Percentiles rank a stretch among this genome's conserved stretches.
Conservation (phyloP, 2,888 invertebrate genomes). For the Apamea monoglypha region DNA sequence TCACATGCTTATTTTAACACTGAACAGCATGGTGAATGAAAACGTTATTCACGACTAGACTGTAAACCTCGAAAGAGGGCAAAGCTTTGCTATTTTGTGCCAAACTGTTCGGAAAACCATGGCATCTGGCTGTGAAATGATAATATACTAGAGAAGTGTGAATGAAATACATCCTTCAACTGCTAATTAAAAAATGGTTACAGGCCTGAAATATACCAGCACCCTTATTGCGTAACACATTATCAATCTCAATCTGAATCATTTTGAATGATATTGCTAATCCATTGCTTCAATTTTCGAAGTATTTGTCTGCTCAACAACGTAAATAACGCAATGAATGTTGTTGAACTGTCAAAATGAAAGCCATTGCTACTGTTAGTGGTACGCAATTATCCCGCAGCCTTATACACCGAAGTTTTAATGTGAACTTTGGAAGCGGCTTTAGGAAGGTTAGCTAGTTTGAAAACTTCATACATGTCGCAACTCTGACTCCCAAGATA, state of each 20-base stretch:
- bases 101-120: background rate
- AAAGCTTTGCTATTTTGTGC: slow-evolving; percentile 21
- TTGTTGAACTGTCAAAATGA: background rate
- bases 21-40: slow-evolving; percentile 27
- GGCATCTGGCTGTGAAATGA: background rate
- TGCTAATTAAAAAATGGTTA: background rate
- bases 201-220: background rate
- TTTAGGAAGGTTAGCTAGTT: background rate
- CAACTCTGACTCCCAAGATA: too few relatives aligned
- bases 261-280: background rate
- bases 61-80: slow-evolving; percentile 25
- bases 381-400: background rate
- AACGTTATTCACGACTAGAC: slow-evolving; percentile 11
- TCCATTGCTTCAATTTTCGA: background rate
- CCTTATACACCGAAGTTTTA: background rate
- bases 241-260: too few relatives aligned
- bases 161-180: background rate
- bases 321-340: background rate
- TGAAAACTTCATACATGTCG: background rate
- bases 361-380: background rate
- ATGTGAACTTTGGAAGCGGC: background rate
- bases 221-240: background rate
- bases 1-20: slow-evolving; percentile 32
- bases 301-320: too few relatives aligned
- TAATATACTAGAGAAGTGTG: background rate